Evolutionary conservation across 2,113 vertebrate species (phyloP).

Genomic region (Collichthys lucidus): DNA sequence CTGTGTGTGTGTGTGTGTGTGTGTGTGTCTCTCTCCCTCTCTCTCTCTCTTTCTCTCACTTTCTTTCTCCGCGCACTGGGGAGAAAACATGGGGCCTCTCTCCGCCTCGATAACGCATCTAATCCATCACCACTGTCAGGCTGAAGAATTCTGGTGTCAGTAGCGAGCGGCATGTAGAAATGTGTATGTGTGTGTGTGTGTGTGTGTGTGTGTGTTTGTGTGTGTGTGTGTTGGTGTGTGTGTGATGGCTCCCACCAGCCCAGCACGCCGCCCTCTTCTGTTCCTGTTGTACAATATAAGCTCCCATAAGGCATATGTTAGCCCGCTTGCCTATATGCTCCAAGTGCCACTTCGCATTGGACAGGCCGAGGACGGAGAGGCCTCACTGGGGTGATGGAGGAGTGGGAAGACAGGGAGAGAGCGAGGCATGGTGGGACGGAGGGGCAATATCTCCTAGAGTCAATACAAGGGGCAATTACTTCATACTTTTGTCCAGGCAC

Average conservation of each 20-base stretch:
- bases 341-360: slow-evolving; percentile 73
- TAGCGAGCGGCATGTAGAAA: slow-evolving; percentile 59
- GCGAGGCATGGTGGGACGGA: neutral
- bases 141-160: slow-evolving; percentile 81
- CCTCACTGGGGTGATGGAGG: slow-evolving; percentile 35
- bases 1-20: slow-evolving; percentile 17
- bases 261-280: slow-evolving; percentile 63
- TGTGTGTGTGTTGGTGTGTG: slow-evolving; percentile 17
- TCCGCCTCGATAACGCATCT: slow-evolving; percentile 83
- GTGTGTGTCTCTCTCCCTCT: slow-evolving; percentile 28
- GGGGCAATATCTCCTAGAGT: slow-evolving; percentile 50
- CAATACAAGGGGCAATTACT: slow-evolving; percentile 69
- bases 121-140: slow-evolving; percentile 83
- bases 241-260: slow-evolving; percentile 64
- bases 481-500: slow-evolving; percentile 67
- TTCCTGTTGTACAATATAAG: slow-evolving; percentile 76
- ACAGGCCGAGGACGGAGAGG: slow-evolving; percentile 43
- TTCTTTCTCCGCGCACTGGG: slow-evolving; percentile 39
- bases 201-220: slow-evolving; percentile 49
- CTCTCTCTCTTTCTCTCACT: slow-evolving; percentile 43
- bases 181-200: slow-evolving; percentile 35
- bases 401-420: slow-evolving; percentile 11
- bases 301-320: slow-evolving; percentile 73
- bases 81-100: slow-evolving; percentile 72
- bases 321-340: slow-evolving; percentile 47